Percentiles rank a stretch among this genome's conserved stretches.
phyloP scores from a whole-genome alignment of 2,113 vertebrate genomes.

The Lagopus leucura region DNA sequence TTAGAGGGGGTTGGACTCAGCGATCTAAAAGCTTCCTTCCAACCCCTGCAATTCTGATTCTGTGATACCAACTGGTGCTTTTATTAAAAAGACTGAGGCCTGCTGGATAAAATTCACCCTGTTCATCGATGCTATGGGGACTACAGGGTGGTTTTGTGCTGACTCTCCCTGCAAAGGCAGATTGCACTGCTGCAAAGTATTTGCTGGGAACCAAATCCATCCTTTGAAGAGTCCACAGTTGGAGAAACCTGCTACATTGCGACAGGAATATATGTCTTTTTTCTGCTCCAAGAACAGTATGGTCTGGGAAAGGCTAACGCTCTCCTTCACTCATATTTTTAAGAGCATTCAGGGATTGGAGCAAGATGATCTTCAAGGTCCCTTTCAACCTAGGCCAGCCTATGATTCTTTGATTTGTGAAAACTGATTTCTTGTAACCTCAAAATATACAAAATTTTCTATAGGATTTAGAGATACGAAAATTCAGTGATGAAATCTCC shows the following conservation, averaged over 20 bases:
- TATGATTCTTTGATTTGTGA: not conserved
- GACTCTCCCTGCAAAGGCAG: not conserved
- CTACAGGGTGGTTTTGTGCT: not conserved
- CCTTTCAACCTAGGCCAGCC: too few species aligned
- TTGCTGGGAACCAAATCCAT: not conserved
- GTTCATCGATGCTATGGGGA: not conserved
- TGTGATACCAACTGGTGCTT: not conserved
- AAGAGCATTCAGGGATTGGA: not conserved
- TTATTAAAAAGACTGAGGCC: not conserved
- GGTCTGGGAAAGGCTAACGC: not conserved
- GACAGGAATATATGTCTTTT: not conserved
- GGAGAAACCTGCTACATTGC: not conserved
- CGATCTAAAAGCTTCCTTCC: too few species aligned
- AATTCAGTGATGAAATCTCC: not conserved
- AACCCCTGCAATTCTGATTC: too few species aligned
- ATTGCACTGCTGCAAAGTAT: too few species aligned
- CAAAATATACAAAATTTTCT: not conserved
- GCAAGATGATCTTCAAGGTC: too few species aligned
- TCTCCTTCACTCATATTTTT: not conserved
- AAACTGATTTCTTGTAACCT: not conserved
- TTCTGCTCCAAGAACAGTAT: not conserved
- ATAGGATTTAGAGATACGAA: not conserved
- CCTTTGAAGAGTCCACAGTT: not conserved
- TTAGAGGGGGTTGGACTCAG: too few species aligned
- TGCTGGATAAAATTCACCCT: rapidly evolving